Base-by-base conservation (phyloP, 2,888 invertebrate genomes). In the Drosophila borealis region DNA sequence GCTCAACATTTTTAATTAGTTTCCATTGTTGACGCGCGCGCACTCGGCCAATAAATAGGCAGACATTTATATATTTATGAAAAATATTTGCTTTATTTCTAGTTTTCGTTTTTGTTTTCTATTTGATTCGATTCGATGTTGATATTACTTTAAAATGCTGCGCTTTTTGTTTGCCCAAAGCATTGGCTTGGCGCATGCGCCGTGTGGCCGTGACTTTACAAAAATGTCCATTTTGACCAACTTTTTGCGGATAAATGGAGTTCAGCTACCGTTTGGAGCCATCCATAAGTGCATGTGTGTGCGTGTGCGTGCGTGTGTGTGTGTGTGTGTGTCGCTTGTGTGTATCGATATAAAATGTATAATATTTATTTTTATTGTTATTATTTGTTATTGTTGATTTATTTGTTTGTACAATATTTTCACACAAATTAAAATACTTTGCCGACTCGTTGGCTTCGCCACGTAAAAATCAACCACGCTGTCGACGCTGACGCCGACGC, bases 371-470 rank as follows among this genome's bases (percentile, higher is more conserved):
- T 81, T 66, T 78, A 78, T 89, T 85, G 68, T 78, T 81, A 83
- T 88, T 85, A 78, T 81, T 87, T 73, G 71, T 79, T 83, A 70
- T 74, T 83, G 84, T 74, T 87, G 79, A 83, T 83, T 84, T 89
- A 81, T 88, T 85, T 86, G 87, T 87, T 87, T 89, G 77, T 65
- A 65, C 74, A 89, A 88, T 72, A 89, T 88, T 81, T 87, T 87
- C 86, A 88, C 87, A 87, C 89, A 87, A 89, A 87, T 87, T 87
- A 87, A 88, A 89, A 89, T 87, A 88, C 83, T 72, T 81, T 71
- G 45, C 36, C 74, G 68, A 69, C 79, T 71, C 65, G 74, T 78
- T 74, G 78, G 71, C 81, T 81, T 57, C 57, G 36, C 49, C 66
- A 54, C 70, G 65, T 70, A 37, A 57, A 84, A 71, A 53, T 56